These are phyloP conservation scores for Cervus canadensis DNA, from an alignment of 2,113 vertebrate species.

Conservation along the genomic window DNA sequence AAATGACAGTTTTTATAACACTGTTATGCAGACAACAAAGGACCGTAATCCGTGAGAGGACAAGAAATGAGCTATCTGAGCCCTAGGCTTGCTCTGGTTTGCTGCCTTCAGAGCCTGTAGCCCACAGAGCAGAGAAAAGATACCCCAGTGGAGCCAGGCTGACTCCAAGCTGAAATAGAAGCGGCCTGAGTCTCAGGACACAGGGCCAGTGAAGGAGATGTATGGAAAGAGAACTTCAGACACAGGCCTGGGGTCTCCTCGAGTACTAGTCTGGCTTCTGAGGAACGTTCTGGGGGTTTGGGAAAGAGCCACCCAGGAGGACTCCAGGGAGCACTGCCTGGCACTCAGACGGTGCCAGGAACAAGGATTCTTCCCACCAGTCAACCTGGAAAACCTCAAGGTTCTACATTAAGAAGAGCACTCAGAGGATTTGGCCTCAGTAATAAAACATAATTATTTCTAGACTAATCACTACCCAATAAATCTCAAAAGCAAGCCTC, in stretches of 20 bases:
- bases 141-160: fast-evolving
- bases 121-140: fast-evolving
- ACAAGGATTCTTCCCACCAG: background rate
- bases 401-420: background rate
- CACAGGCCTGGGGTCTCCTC: no score
- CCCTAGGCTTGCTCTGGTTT: background rate
- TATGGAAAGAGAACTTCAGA: background rate
- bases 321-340: background rate
- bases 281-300: fast-evolving
- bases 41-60: no score
- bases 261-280: background rate
- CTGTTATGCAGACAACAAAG: background rate
- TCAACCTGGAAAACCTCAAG: background rate
- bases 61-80: fast-evolving
- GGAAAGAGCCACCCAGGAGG: background rate
- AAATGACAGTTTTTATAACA: background rate
- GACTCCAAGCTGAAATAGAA: background rate
- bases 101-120: no score
- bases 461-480: background rate
- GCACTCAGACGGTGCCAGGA: background rate
- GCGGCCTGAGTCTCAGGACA: no score
- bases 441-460: background rate
- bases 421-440: background rate
- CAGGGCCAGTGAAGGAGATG: background rate
- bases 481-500: background rate